These are phyloP conservation scores for Hypomecis punctinalis DNA, from an alignment of 2,888 invertebrate species.

Conservation along the genomic window DNA sequence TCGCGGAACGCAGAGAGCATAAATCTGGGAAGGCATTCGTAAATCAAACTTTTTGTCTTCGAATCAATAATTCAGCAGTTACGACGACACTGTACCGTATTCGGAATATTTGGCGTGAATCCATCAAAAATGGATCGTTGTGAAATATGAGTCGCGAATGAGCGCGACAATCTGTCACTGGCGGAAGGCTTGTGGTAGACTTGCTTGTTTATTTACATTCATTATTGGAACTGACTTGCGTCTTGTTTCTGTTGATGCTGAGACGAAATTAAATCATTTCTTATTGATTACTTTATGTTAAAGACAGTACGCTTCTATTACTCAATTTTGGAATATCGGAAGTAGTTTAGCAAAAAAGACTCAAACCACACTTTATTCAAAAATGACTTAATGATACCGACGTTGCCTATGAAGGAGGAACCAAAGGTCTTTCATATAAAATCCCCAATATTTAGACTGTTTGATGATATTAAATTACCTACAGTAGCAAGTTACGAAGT, in stretches of 20 bases:
- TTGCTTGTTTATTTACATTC: not conserved
- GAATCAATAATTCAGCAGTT: constrained; percentile 70
- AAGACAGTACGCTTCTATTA: too few species aligned
- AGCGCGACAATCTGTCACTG: constrained; percentile 24
- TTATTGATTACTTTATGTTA: too few species aligned
- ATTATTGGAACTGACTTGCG: not conserved
- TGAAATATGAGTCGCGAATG: constrained; percentile 33
- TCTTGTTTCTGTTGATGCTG: not conserved
- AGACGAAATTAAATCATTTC: too few species aligned
- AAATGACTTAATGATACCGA: too few species aligned
- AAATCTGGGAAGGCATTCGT: constrained; percentile 68
- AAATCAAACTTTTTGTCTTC: constrained; percentile 77
- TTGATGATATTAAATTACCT: too few species aligned
- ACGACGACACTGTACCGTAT: constrained; percentile 49
- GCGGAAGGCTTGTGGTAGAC: not conserved
- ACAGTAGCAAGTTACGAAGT: too few species aligned
- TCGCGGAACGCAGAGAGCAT: constrained; percentile 67
- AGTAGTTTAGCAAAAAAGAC: too few species aligned
- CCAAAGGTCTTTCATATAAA: too few species aligned
- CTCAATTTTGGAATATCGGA: too few species aligned
- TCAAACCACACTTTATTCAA: too few species aligned
- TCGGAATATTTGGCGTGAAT: constrained; percentile 37
- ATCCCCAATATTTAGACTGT: too few species aligned
- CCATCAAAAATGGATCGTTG: constrained; percentile 35
- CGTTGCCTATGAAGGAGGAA: too few species aligned